phyloP scores from a whole-genome alignment of 1,140 invertebrate genomes.

The Drosophila erecta region DNA sequence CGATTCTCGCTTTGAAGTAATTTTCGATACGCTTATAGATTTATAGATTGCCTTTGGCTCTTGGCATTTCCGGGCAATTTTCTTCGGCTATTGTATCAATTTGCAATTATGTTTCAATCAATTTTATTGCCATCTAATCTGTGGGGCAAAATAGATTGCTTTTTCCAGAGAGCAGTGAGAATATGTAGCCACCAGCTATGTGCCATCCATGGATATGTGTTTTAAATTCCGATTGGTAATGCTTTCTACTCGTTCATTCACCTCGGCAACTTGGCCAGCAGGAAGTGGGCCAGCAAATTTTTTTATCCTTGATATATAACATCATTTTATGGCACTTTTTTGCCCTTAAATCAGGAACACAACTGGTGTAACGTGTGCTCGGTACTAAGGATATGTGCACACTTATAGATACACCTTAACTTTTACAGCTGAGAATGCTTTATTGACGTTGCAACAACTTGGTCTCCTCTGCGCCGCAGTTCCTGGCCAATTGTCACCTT shows the following conservation, averaged over 20 bases:
- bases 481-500: constrained; percentile 58
- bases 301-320: background rate
- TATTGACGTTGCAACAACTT: constrained; percentile 40
- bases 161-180: constrained; percentile 18
- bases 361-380: too few species aligned
- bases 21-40: constrained; percentile 52
- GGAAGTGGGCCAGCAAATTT: background rate
- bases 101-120: constrained; percentile 76
- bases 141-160: constrained; percentile 59
- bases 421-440: constrained; percentile 46
- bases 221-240: constrained; percentile 63
- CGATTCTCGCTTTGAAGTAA: constrained; percentile 48
- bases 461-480: constrained; percentile 20
- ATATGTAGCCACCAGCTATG: constrained; percentile 4
- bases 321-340: background rate
- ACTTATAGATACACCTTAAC: constrained; percentile 42
- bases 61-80: constrained; percentile 59
- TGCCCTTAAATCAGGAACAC: too few species aligned
- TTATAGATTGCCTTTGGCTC: constrained; percentile 58
- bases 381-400: too few species aligned
- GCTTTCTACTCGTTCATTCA: constrained; percentile 25
- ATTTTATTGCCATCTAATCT: constrained; percentile 61
- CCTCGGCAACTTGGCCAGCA: constrained; percentile 1
- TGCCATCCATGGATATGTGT: constrained; percentile 11
- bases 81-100: constrained; percentile 61